Evolutionary conservation across 2,113 vertebrate genomes (phyloP).

Genomic region (Climacteris rufus): DNA sequence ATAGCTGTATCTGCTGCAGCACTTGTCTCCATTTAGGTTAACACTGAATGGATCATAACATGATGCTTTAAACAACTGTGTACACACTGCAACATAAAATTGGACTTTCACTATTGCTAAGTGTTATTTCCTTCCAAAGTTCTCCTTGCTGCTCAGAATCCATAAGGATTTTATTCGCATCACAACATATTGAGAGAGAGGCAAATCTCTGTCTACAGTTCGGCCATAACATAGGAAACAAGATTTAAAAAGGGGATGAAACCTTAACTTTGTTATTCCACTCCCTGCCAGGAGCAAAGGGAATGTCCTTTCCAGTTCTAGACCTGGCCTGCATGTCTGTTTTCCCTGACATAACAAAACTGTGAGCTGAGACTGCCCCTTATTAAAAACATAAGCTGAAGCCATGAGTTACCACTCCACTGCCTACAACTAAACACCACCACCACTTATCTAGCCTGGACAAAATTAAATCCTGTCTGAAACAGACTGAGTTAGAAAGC

Average conservation of each 20-base stretch:
- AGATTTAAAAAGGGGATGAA: background rate
- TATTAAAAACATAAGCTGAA: background rate
- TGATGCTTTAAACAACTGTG: background rate
- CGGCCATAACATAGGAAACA: background rate
- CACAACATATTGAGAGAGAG: background rate
- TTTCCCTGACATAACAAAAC: background rate
- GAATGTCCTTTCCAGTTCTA: background rate
- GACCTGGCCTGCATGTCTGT: background rate
- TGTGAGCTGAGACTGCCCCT: background rate
- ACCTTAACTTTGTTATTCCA: background rate
- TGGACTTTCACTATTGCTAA: background rate
- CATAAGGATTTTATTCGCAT: background rate
- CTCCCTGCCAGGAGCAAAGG: background rate
- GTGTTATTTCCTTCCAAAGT: background rate
- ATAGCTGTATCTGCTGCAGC: background rate
- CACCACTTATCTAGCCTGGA: background rate
- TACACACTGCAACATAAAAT: background rate
- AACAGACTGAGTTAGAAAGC: background rate
- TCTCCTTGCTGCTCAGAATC: background rate
- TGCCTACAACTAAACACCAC: background rate
- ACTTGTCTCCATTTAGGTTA: background rate
- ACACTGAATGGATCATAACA: background rate
- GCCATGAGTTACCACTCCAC: background rate
- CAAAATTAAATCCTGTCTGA: slow-evolving; percentile 12
- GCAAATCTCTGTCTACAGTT: background rate